A percentile compares a stretch with the other conserved stretches of the same genome.
These are phyloP conservation scores for Bombylius major DNA, from an alignment of 2,888 invertebrate species.

Conservation along the genomic window DNA sequence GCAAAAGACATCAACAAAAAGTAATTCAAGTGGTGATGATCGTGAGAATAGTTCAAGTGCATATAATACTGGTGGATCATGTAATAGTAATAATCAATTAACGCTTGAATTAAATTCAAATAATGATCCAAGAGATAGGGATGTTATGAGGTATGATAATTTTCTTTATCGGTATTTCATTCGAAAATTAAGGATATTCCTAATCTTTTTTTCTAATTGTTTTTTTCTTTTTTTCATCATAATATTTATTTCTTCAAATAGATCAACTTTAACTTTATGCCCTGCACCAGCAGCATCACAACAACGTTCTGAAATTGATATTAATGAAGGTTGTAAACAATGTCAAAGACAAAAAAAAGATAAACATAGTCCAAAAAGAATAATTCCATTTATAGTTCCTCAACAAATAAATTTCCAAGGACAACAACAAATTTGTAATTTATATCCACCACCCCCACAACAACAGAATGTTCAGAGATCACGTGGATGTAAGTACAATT, in stretches of 20 bases:
- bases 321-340: conserved; percentile 11
- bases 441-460: not conserved
- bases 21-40: conserved; percentile 38
- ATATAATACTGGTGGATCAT: conserved; percentile 65
- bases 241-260: not conserved
- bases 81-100: conserved; percentile 51
- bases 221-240: too few species aligned
- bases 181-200: not conserved
- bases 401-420: not conserved
- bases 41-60: conserved; percentile 55
- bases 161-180: too few species aligned
- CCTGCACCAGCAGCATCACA: not conserved
- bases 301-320: not conserved
- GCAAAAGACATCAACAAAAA: conserved; percentile 5
- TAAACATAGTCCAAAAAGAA: conserved; percentile 1
- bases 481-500: not conserved
- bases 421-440: not conserved
- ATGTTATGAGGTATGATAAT: not conserved
- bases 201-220: too few species aligned
- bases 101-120: conserved; percentile 38
- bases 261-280: conserved; percentile 1
- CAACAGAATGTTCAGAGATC: not conserved
- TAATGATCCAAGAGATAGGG: conserved; percentile 3
- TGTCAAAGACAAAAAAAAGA: conserved; percentile 5
- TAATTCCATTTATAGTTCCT: not conserved